Evolutionary conservation across 2,888 invertebrate genomes (phyloP).

Genomic region (Drosophila engyochracea): DNA sequence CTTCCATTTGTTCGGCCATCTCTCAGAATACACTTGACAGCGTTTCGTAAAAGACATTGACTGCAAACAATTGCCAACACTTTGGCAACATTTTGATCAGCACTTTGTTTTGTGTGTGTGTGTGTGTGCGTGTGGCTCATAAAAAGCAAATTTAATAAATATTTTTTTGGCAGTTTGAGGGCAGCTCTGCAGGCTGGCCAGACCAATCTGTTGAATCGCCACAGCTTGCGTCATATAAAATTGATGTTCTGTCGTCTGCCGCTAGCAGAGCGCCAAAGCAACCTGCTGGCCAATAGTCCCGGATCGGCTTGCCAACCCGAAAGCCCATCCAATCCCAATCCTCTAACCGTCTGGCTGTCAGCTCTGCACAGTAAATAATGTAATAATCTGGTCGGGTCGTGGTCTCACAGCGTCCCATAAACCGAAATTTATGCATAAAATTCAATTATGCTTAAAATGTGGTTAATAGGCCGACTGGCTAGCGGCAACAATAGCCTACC

Average conservation of each 20-base stretch:
- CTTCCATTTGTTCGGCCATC: too few relatives aligned
- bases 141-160: constrained; percentile 75
- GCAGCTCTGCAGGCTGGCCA: constrained; percentile 3
- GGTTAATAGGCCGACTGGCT: constrained; percentile 76
- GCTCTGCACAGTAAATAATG: constrained; percentile 73
- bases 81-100: constrained; percentile 27
- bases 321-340: not conserved
- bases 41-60: constrained; percentile 29
- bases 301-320: constrained; percentile 23
- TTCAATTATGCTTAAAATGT: constrained; percentile 80
- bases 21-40: not conserved
- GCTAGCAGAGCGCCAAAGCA: constrained; percentile 7
- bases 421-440: constrained; percentile 79
- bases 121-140: constrained; percentile 25
- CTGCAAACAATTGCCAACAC: constrained; percentile 64
- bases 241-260: constrained; percentile 71
- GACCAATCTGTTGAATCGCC: constrained; percentile 29
- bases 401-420: constrained; percentile 77
- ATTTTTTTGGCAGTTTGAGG: constrained; percentile 48
- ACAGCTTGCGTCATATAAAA: constrained; percentile 68
- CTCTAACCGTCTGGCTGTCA: constrained; percentile 5
- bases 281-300: constrained; percentile 23
- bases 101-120: constrained; percentile 8
- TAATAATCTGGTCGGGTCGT: constrained; percentile 77
- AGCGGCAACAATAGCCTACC: constrained; percentile 58